These are phyloP conservation scores for Neosalanx taihuensis DNA, from an alignment of 2,797 vertebrate species.

Conservation along the genomic window DNA sequence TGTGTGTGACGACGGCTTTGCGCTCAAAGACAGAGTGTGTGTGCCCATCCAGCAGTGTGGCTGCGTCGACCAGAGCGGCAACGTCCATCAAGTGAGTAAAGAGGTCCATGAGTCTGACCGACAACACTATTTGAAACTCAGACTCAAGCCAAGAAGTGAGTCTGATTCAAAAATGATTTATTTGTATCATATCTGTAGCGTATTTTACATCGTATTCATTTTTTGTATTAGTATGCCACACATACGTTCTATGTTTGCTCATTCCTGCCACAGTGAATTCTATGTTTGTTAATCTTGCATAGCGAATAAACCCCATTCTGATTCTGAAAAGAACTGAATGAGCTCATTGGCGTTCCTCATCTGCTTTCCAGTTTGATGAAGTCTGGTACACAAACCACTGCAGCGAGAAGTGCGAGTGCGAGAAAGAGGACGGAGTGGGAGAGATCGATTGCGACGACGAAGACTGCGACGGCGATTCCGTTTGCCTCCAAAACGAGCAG, in stretches of 20 bases:
- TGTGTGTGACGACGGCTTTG: slow-evolving; percentile 75
- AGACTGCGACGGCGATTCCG: slow-evolving; percentile 64
- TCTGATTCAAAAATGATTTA: no score
- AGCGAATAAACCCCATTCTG: no score
- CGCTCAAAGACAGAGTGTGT: slow-evolving; percentile 67
- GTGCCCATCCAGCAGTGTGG: slow-evolving; percentile 78
- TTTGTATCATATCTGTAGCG: no score
- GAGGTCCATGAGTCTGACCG: background rate
- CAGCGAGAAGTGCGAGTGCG: slow-evolving; percentile 72
- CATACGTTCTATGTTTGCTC: no score
- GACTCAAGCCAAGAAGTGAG: background rate
- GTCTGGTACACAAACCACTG: slow-evolving; percentile 75
- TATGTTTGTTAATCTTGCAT: no score
- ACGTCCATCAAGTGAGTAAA: slow-evolving; percentile 70
- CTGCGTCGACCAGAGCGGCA: slow-evolving; percentile 74
- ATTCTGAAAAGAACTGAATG: no score
- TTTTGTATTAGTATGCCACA: no score
- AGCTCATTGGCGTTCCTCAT: background rate
- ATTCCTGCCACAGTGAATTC: no score
- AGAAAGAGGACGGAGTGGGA: slow-evolving; percentile 49
- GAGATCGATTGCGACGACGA: slow-evolving; percentile 59
- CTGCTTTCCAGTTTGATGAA: slow-evolving; percentile 65
- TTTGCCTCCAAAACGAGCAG: slow-evolving; percentile 65
- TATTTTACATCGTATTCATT: no score
- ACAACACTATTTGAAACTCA: background rate